phyloP scores from a whole-genome alignment of 2,797 vertebrate species.

The Cyprinella venusta region DNA sequence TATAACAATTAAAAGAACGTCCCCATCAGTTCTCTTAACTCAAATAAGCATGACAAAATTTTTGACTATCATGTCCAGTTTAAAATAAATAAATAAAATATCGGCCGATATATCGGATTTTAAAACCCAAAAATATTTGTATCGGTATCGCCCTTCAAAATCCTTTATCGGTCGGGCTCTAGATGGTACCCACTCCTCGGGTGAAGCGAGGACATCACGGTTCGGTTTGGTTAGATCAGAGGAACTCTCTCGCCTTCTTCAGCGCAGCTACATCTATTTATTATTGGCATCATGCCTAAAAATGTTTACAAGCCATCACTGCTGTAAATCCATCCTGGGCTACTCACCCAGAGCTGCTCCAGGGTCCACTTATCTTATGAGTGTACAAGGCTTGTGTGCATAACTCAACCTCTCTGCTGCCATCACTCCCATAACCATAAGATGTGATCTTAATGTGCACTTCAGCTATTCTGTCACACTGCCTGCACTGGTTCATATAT shows the following conservation, averaged over 20 bases:
- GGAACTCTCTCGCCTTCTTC: constrained; percentile 31
- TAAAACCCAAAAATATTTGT: no score
- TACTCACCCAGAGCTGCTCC: constrained; percentile 30
- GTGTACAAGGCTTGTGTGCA: constrained; percentile 22
- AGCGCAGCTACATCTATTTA: constrained; percentile 37
- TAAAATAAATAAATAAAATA: no score
- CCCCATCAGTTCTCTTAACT: no score
- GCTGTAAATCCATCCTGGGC: constrained; percentile 42
- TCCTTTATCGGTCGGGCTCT: no score
- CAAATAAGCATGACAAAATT: no score
- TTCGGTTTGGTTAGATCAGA: constrained; percentile 8
- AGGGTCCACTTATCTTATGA: constrained; percentile 48
- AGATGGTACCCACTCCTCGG: background rate
- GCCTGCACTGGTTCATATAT: constrained; percentile 29
- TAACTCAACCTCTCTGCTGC: constrained; percentile 15
- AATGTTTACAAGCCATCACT: constrained; percentile 46
- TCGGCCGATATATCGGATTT: no score
- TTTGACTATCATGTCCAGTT: no score
- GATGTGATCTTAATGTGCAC: constrained; percentile 34
- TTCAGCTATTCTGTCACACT: constrained; percentile 31
- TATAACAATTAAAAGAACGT: no score
- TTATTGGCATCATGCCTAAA: constrained; percentile 30
- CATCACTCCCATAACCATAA: constrained; percentile 15
- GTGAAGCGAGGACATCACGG: background rate
- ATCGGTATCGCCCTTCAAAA: no score